phyloP scores from a whole-genome alignment of 2,888 invertebrate species.

The Hyalella azteca region DNA sequence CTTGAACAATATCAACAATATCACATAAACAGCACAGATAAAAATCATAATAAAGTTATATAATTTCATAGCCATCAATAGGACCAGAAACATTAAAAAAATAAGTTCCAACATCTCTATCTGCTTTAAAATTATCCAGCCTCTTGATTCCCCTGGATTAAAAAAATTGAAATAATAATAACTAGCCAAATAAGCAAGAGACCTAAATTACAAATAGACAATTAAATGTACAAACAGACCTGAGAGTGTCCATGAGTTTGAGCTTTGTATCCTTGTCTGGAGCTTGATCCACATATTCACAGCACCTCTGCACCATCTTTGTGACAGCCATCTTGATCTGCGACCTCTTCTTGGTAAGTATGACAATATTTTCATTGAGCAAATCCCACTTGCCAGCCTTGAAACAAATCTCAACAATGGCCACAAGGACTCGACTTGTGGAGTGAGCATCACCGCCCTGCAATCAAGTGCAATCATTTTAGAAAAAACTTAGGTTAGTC shows the following conservation, averaged over 20 bases:
- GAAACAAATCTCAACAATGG: constrained; percentile 85
- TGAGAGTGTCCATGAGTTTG: constrained; percentile 97
- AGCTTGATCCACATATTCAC: constrained; percentile 88
- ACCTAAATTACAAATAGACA: neutral
- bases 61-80: too few relatives aligned
- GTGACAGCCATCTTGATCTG: constrained; percentile 96
- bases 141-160: too few relatives aligned
- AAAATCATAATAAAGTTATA: too few relatives aligned
- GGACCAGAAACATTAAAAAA: constrained; percentile 47
- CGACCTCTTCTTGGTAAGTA: constrained; percentile 89
- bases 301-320: constrained; percentile 92
- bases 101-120: constrained; percentile 5
- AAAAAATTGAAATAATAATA: too few relatives aligned
- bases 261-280: constrained; percentile 88
- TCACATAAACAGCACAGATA: too few relatives aligned
- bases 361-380: constrained; percentile 89
- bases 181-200: too few relatives aligned
- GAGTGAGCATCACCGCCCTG: constrained; percentile 94
- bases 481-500: too few relatives aligned
- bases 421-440: constrained; percentile 88
- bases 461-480: too few relatives aligned
- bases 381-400: constrained; percentile 91
- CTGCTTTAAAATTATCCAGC: too few relatives aligned
- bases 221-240: constrained; percentile 63
- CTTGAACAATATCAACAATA: too few relatives aligned